Evolutionary conservation across 1,140 invertebrate species (phyloP).

Genomic region (Drosophila parvula): DNA sequence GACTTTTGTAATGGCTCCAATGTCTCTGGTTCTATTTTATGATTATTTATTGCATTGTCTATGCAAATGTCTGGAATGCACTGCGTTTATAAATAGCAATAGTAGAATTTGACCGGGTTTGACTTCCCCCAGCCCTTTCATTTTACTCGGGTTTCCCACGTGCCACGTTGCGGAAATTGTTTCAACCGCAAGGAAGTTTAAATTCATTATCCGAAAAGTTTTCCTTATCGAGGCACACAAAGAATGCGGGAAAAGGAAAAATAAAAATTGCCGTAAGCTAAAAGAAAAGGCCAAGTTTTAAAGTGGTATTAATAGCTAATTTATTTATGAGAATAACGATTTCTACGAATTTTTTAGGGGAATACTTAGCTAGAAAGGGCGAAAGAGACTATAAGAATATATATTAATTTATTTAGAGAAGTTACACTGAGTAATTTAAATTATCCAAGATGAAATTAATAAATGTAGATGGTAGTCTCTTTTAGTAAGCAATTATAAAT

Average conservation of each 20-base stretch:
- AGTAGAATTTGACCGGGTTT: conserved; percentile 22
- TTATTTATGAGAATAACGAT: conserved; percentile 15
- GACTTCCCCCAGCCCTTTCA: conserved; percentile 16
- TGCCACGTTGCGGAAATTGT: conserved; percentile 61
- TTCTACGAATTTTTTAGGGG: not conserved
- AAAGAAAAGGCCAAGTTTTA: conserved; percentile 4
- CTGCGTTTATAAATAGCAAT: conserved; percentile 57
- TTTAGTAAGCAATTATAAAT: too few species aligned
- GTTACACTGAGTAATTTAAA: too few species aligned
- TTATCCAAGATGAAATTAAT: too few species aligned
- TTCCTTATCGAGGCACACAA: conserved; percentile 6
- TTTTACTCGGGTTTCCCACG: conserved; percentile 29
- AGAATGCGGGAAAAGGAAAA: not conserved
- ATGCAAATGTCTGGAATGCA: conserved; percentile 69
- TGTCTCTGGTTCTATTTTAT: conserved; percentile 17
- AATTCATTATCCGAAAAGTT: conserved; percentile 66
- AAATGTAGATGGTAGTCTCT: too few species aligned
- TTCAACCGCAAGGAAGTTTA: conserved; percentile 58
- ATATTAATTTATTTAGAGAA: not conserved
- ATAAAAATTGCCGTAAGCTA: not conserved
- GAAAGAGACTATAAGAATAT: not conserved
- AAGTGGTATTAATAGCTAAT: conserved; percentile 33
- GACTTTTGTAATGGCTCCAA: conserved; percentile 45
- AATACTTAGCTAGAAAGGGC: not conserved
- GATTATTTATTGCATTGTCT: conserved; percentile 5